A percentile compares a stretch with the other conserved stretches of the same genome.
Conservation (phyloP, 1,140 invertebrate species). For the Drosophila cardini region DNA sequence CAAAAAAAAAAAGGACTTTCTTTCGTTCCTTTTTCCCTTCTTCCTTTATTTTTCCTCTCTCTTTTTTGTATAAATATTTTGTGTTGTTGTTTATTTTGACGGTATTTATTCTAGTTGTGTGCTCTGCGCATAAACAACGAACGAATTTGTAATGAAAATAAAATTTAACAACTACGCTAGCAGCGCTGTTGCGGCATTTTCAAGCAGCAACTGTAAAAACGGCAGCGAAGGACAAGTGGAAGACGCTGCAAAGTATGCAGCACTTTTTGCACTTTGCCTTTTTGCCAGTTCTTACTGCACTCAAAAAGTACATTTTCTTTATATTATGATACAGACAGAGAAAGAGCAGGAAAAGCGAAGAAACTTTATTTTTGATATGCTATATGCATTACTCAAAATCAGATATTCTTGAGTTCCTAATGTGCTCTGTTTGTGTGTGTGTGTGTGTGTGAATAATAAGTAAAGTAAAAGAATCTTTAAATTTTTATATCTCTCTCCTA, state of each 20-base stretch:
- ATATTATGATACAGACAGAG: background rate
- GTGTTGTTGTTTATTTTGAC: conserved; percentile 19
- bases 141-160: conserved; percentile 78
- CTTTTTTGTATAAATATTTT: conserved; percentile 16
- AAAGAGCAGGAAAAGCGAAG: background rate
- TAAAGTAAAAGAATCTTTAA: background rate
- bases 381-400: conserved; percentile 16
- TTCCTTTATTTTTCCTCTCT: conserved; percentile 14
- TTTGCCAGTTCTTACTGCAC: conserved; percentile 1
- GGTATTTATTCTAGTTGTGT: conserved; percentile 57
- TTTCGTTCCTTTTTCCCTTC: conserved; percentile 21
- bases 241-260: conserved; percentile 73
- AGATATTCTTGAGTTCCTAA: conserved; percentile 29
- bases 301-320: conserved; percentile 1
- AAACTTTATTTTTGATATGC: conserved; percentile 8
- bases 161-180: conserved; percentile 62
- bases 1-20: conserved; percentile 42
- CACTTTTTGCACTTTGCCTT: conserved; percentile 60
- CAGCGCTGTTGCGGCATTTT: conserved; percentile 27
- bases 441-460: background rate
- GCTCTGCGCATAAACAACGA: conserved; percentile 64
- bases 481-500: background rate
- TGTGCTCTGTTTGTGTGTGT: conserved; percentile 20
- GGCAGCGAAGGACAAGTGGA: conserved; percentile 59
- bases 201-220: conserved; percentile 32